phyloP scores from a whole-genome alignment of 2,113 vertebrate genomes.

The Hystrix brachyura region DNA sequence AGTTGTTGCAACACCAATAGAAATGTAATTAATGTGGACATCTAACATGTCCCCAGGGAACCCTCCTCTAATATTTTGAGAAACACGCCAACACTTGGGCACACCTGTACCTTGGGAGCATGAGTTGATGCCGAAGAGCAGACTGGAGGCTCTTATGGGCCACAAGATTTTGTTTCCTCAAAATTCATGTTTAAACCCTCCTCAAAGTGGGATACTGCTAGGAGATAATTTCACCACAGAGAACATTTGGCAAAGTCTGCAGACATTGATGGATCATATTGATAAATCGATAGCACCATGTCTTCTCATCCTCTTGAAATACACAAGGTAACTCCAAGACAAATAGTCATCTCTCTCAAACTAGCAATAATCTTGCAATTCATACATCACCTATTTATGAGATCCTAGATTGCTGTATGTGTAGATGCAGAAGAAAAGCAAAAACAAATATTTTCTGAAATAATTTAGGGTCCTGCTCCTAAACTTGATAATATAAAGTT shows the following conservation, averaged over 20 bases:
- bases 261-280: not conserved
- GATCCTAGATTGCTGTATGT: not conserved
- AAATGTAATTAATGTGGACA: not conserved
- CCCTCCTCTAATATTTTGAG: not conserved
- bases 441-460: not conserved
- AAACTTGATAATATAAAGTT: not conserved
- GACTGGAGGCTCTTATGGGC: no score
- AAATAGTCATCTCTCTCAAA: not conserved
- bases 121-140: not conserved
- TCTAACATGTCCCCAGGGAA: not conserved
- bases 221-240: not conserved
- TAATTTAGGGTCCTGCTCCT: not conserved
- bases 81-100: not conserved
- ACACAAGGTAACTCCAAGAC: not conserved
- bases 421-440: not conserved
- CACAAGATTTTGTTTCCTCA: not conserved
- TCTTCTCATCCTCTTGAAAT: not conserved
- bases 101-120: not conserved
- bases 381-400: not conserved
- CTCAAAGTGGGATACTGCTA: not conserved
- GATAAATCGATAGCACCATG: not conserved
- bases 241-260: not conserved
- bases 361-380: not conserved
- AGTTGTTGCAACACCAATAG: not conserved
- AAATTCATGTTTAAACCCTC: not conserved